Conservation (phyloP, 2,888 invertebrate genomes). For the Tipula helvola region DNA sequence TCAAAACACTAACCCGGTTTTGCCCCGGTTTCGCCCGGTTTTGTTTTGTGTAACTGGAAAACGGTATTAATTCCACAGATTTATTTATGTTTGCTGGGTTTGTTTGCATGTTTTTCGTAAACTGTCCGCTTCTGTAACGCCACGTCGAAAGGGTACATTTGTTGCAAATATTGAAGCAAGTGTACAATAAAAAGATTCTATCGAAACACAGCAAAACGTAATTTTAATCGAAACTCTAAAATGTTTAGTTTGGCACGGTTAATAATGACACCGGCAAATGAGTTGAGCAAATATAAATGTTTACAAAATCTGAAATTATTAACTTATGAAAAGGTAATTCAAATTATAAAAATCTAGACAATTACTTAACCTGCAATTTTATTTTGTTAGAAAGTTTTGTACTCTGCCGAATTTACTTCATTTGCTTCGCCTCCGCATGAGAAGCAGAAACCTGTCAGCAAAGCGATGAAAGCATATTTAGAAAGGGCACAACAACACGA, state of each 20-base stretch:
- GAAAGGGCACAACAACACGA: constrained; percentile 71
- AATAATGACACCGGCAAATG: not conserved
- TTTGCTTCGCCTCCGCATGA: not conserved
- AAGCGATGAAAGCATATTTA: constrained; percentile 82
- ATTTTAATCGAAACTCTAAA: not conserved
- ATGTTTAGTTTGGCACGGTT: not conserved
- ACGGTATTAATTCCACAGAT: no score
- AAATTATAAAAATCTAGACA: not conserved
- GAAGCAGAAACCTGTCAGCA: constrained; percentile 54
- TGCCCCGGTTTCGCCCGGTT: no score
- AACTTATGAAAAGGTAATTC: not conserved
- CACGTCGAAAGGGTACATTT: no score
- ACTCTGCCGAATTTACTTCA: not conserved
- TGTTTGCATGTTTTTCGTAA: no score
- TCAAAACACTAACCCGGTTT: no score
- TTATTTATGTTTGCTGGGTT: no score
- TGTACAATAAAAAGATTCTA: not conserved
- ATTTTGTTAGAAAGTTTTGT: not conserved
- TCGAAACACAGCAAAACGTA: not conserved
- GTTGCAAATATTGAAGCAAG: not conserved
- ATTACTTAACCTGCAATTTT: not conserved
- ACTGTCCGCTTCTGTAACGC: no score
- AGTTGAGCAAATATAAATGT: not conserved
- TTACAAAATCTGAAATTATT: not conserved
- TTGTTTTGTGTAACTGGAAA: no score